Evolutionary conservation across 2,888 invertebrate species (phyloP), one percentile per base, ranked within the genome.

Genomic region (Epirrhoe tristata): DNA sequence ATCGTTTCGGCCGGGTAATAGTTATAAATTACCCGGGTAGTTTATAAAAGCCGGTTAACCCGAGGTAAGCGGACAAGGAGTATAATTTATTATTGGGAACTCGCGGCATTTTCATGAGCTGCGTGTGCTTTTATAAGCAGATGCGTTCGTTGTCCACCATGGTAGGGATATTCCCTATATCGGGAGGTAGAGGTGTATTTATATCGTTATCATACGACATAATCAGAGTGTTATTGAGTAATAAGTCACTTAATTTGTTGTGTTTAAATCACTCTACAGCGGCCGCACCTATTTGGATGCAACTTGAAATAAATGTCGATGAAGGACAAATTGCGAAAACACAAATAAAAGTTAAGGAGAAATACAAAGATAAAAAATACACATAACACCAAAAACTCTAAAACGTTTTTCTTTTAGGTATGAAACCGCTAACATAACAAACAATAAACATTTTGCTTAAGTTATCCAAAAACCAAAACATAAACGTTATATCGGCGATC

Each of bases 1-100:
- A 93, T 91, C 92, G 92, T 87, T 90, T 87, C 88, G 85, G 82
- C 83, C 84, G 89, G 90, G 91, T 93, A 92, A 92, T 93, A 92
- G 93, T 93, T 93, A 93, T 93, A 93, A 93, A 93, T 91, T 93
- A 93, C 90, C 83, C 79, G 87, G 90, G 90, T 92, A 92, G 91
- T 93, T 93, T 93, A 93, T 93, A 93, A 93, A 93, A 92, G 92
- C 93, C 92, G 91, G 92, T 93, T 93, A 93, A 91, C 93, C 91
- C 90, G 90, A 91, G 92, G 93, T 93, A 91, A 90, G 91, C 89
- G 91, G 91, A 91, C 93, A 91, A 88, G 89, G 84, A 85, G 86
- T 84, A 85, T 93, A 91, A 93, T 93, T 93, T 93, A 93, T 93
- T 91, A 91, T 91, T 88, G 87, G 87, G 83, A 91, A 89, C 88